Percentiles rank a stretch among this genome's conserved stretches.
Conservation (phyloP, 2,113 vertebrate species). For the Gorsachius goisagi region DNA sequence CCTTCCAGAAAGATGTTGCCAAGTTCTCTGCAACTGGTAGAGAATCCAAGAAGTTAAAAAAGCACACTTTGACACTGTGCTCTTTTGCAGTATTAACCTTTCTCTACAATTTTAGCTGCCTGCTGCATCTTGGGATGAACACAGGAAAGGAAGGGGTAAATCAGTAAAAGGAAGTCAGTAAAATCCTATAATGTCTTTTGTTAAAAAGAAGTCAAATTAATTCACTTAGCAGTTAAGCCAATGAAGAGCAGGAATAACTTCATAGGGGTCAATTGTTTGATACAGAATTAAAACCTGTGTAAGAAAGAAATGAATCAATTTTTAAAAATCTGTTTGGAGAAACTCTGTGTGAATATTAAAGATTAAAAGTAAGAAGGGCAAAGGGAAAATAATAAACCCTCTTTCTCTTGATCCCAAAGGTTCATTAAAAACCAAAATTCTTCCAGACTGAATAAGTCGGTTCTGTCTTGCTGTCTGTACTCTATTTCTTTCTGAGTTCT, state of each 20-base stretch:
- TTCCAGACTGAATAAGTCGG: not conserved
- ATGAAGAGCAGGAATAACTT: not conserved
- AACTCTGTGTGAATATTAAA: not conserved
- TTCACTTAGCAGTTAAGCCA: not conserved
- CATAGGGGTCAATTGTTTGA: not conserved
- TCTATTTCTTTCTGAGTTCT: not conserved
- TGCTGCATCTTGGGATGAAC: not conserved
- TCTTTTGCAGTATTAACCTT: not conserved
- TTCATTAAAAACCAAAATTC: not conserved
- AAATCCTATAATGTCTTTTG: not conserved
- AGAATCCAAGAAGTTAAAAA: not conserved
- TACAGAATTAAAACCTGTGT: not conserved
- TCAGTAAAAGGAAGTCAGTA: not conserved
- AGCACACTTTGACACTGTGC: not conserved
- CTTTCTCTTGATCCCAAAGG: not conserved
- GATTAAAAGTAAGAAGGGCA: not conserved
- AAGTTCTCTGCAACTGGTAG: constrained; percentile 9
- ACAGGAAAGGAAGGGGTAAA: not conserved
- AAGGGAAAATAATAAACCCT: not conserved
- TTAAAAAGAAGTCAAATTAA: not conserved
- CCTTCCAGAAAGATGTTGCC: constrained; percentile 35
- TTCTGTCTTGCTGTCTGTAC: not conserved
- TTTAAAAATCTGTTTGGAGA: not conserved
- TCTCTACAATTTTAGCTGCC: not conserved
- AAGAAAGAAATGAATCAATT: not conserved